Percentiles rank a stretch among this genome's conserved stretches.
Evolutionary conservation across 2,888 invertebrate genomes (phyloP).

Genomic region (Ectemnius lituratus): DNA sequence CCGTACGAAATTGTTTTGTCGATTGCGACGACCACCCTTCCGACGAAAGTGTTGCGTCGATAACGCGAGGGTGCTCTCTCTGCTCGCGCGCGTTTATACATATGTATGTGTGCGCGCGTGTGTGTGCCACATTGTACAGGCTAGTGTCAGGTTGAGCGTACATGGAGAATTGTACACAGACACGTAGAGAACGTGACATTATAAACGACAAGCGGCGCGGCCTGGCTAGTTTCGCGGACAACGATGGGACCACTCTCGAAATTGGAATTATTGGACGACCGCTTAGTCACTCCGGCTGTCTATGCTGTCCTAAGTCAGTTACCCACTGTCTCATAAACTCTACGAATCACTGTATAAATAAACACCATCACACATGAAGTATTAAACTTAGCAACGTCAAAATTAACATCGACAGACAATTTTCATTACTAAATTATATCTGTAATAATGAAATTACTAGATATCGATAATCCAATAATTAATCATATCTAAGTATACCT

Average conservation of each 20-base stretch:
- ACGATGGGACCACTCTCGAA: constrained; percentile 45
- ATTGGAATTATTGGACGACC: constrained; percentile 61
- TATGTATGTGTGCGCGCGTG: no score
- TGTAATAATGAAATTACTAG: no score
- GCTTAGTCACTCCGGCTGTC: constrained; percentile 31
- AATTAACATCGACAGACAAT: no score
- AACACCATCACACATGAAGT: neutral
- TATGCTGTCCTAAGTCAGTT: constrained; percentile 2
- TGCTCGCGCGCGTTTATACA: no score
- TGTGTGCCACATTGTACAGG: constrained; percentile 5
- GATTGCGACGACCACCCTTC: constrained; percentile 57
- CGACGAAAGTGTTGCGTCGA: constrained; percentile 61
- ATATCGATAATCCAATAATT: no score
- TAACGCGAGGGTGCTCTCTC: constrained; percentile 30
- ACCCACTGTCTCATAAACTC: neutral
- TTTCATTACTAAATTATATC: no score
- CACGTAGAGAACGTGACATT: constrained; percentile 41
- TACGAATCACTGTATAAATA: no score
- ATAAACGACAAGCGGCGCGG: constrained; percentile 53
- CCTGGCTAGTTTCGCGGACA: constrained; percentile 36
- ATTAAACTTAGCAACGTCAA: no score
- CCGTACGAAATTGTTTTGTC: constrained; percentile 65
- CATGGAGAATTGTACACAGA: constrained; percentile 25
- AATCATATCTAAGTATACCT: no score
- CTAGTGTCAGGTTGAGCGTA: constrained; percentile 24